Evolutionary conservation across 2,113 vertebrate species (phyloP).

Genomic region (Pteropus alecto): DNA sequence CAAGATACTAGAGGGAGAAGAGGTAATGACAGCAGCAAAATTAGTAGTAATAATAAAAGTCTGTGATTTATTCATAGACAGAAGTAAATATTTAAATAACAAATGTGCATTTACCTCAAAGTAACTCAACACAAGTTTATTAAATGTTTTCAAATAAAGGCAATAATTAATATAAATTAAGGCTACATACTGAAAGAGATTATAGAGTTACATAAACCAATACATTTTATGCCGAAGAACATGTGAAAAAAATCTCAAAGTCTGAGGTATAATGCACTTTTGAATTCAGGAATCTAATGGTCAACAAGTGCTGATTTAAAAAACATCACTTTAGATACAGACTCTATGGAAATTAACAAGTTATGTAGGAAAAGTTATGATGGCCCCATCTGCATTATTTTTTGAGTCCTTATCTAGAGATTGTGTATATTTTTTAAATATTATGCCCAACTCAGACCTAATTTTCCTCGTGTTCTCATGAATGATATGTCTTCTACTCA

Average conservation of each 20-base stretch:
- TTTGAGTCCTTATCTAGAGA: neutral
- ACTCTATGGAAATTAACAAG: neutral
- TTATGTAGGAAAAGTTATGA: neutral
- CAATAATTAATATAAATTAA: neutral
- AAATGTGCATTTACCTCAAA: constrained; percentile 1
- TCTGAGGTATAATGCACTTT: neutral
- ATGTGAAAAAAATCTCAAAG: neutral
- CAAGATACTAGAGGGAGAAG: neutral
- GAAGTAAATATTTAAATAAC: neutral
- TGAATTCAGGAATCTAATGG: neutral
- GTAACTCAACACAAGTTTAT: neutral
- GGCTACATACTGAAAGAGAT: neutral
- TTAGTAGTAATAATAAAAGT: neutral
- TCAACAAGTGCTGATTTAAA: neutral
- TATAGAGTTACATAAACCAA: neutral
- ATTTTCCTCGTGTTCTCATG: neutral
- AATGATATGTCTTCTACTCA: neutral
- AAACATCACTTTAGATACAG: neutral
- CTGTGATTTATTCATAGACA: neutral
- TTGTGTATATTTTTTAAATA: neutral
- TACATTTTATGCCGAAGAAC: neutral
- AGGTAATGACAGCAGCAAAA: neutral
- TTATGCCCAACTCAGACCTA: neutral
- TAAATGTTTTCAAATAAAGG: neutral
- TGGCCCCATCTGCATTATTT: neutral